Evolutionary conservation across 2,797 vertebrate species (phyloP), one percentile per base, ranked within the genome.

Genomic region (Salarias fasciatus): DNA sequence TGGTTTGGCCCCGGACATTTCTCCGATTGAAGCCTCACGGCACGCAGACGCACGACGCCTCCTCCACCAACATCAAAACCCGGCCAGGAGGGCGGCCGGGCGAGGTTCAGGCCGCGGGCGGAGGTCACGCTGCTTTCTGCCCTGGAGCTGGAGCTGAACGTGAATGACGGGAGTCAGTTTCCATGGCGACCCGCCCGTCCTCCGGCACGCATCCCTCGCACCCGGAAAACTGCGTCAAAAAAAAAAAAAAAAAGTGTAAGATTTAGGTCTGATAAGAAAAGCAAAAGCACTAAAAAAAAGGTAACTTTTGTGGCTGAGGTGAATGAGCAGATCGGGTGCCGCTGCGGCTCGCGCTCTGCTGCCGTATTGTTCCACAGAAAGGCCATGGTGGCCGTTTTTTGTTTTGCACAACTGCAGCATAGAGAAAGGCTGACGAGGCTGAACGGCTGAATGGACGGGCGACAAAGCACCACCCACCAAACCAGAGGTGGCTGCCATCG

Each of bases 401-500:
- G 83, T 87, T 78, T 70, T 66, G 62, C 37, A 81, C 74, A 69
- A 63, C 64, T 9, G 71, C 72, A 62, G 83, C 42, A 70, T 8
- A 80, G 79, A 85, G 79, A 92, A 92, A 63, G 57, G 91, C 91
- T 91, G 91, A 92, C 83, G 41, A 84, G 76, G 90, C 88, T 88
- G 72, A 49, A 77, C 54, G 11, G 18, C 62, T 89, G 83, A 89
- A 85, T 77, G 83, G 72, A 81, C 71, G 13, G 12, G 54, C 51
- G 15, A 91, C 87, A 88, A 85, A 84, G 84, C 79, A 77, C 49
- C 70, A 75, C 72, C 66, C 58, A 69, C 70, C 74, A 75, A 83
- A 74, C 60, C 40, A 12, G 72, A 77, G 70, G 53, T 47, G n/a
- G 36, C 9, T 15, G 4, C 46, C 37, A 3, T 69, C 57, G 63